These are phyloP conservation scores for Scytalopus superciliaris DNA, from an alignment of 2,113 vertebrate genomes.

Conservation along the genomic window DNA sequence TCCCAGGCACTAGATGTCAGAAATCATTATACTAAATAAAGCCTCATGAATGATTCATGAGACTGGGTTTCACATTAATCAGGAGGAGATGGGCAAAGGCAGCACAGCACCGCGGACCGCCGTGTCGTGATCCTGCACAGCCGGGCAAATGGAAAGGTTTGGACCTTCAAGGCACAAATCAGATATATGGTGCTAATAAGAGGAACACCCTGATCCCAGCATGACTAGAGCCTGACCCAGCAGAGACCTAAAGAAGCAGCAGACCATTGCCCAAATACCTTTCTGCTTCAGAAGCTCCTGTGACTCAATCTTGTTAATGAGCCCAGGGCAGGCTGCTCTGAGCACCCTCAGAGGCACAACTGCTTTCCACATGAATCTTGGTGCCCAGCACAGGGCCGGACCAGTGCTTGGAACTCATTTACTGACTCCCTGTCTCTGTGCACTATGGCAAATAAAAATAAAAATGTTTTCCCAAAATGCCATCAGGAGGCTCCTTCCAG, in stretches of 20 bases:
- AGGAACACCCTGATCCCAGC: neutral
- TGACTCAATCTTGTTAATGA: neutral
- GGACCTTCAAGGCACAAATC: neutral
- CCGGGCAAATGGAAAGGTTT: neutral
- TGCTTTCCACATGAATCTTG: neutral
- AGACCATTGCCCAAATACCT: neutral
- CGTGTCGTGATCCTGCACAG: neutral
- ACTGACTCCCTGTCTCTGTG: neutral
- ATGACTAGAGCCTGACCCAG: neutral
- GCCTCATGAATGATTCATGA: conserved; percentile 53
- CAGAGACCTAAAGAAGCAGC: neutral
- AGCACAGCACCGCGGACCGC: neutral
- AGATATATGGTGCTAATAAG: neutral
- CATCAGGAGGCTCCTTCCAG: neutral
- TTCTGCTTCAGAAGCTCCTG: conserved; percentile 35
- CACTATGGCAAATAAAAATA: neutral
- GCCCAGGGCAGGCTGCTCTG: neutral
- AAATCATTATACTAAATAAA: conserved; percentile 63
- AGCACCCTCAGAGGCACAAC: neutral
- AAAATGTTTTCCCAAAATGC: neutral
- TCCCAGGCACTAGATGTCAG: conserved; percentile 59
- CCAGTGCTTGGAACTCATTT: neutral
- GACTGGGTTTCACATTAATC: conserved; percentile 16
- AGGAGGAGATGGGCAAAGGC: conserved; percentile 6
- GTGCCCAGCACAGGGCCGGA: neutral